These are phyloP conservation scores for Neoniphon sammara DNA, from an alignment of 2,797 vertebrate genomes.

Conservation along the genomic window DNA sequence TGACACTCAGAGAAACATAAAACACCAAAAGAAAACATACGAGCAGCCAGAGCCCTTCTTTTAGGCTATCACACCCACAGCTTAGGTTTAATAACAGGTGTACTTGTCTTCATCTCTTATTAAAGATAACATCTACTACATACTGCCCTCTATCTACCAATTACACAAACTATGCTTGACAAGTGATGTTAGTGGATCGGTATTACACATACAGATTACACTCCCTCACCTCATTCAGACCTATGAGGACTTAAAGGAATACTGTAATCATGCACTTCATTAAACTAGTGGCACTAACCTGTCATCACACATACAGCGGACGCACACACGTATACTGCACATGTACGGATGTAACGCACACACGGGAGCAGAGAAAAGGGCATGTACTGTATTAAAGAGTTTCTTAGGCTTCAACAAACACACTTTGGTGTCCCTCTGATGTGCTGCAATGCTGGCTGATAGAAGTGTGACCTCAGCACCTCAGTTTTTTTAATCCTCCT, in stretches of 20 bases:
- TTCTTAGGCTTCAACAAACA: constrained; percentile 15
- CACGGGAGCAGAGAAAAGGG: constrained; percentile 19
- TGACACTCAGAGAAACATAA: constrained; percentile 6
- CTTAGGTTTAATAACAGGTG: neutral
- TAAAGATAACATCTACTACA: constrained; percentile 27
- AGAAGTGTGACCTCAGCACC: constrained; percentile 48
- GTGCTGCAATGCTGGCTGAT: constrained; percentile 37
- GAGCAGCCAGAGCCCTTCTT: too few species aligned
- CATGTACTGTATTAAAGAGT: constrained; percentile 21
- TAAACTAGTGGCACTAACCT: constrained; percentile 30
- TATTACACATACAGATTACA: constrained; percentile 55
- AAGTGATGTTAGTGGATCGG: constrained; percentile 37
- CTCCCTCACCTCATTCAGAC: constrained; percentile 45
- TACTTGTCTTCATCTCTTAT: constrained; percentile 3
- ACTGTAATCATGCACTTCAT: constrained; percentile 34
- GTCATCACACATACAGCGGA: constrained; percentile 44
- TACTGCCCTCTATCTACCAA: constrained; percentile 27
- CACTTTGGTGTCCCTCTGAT: constrained; percentile 32
- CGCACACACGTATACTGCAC: too few species aligned
- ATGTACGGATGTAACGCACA: too few species aligned
- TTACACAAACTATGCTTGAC: constrained; percentile 33
- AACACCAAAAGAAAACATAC: neutral
- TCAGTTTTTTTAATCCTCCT: constrained; percentile 27
- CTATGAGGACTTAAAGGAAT: constrained; percentile 51
- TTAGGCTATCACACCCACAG: too few species aligned